A percentile compares a stretch with the other conserved stretches of the same genome.
phyloP scores from a whole-genome alignment of 2,888 invertebrate genomes.

The Lasioglossum villosulum region DNA sequence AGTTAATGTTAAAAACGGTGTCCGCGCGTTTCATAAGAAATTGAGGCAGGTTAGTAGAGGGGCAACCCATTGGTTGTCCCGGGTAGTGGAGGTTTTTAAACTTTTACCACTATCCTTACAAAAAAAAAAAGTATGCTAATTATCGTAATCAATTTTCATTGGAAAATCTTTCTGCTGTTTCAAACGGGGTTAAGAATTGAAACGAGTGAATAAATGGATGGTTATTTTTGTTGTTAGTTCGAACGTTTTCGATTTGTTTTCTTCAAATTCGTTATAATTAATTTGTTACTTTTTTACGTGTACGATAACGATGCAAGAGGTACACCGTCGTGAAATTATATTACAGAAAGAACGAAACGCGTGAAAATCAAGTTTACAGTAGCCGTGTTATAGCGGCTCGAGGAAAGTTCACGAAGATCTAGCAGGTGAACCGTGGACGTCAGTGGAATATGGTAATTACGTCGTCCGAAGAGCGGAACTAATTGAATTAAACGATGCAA shows the following conservation, averaged over 20 bases:
- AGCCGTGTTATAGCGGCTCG: neutral
- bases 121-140: no score
- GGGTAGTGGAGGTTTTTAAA: no score
- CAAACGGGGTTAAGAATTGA: no score
- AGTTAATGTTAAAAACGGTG: no score
- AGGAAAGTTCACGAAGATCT: neutral
- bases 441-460: conserved; percentile 74
- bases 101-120: no score
- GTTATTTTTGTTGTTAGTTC: neutral
- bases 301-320: neutral
- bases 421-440: neutral
- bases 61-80: no score
- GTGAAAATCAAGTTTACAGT: neutral
- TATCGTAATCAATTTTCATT: neutral
- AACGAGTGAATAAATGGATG: no score
- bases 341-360: neutral
- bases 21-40: no score
- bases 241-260: neutral
- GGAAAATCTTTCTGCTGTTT: no score
- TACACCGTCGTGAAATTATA: neutral
- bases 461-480: conserved; percentile 71
- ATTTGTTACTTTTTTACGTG: neutral
- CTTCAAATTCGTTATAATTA: neutral
- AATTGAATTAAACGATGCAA: conserved; percentile 77
- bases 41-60: no score